Base-by-base conservation (phyloP, 1,140 invertebrate species). In the Melipona quadrifasciata region DNA sequence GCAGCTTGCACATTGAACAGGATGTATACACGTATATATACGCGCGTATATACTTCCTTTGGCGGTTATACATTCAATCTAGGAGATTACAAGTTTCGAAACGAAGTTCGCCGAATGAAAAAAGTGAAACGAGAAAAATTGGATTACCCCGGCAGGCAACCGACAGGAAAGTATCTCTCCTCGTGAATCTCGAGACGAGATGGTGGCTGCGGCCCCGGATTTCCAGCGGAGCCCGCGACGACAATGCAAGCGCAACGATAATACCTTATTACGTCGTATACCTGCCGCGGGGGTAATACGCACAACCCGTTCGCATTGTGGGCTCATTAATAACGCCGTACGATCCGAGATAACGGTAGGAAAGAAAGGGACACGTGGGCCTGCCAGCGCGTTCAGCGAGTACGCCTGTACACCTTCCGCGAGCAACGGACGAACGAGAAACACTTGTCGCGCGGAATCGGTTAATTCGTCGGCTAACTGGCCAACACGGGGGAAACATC, bases 1-100 rank as follows among this genome's bases (percentile, higher is more conserved):
- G 68, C 79, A 82, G 83, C 55, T 88, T 86, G 83, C 84, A 86
- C 75, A 71, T 89, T 70, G 80, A 88, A 82, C 57, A 73, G 17
- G 47, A 68, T 65, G 76, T 82, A 65, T 27, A 73, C 51, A 16
- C 31, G 21, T 53, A 31, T 47, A 65, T 16, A 16, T 65, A 10
- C 6, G 39, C 16, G 16, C 16, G 10, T 67, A 67, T 39, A 68
- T 68, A 85, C 39, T 55, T 31, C 68, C 57, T 73, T 61, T 31
- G 39, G 14, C 39, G 53, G n/a, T 73, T 73, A 51, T 51, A 53
- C 27, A 73, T 57, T 82, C 70, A 64, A 58, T 65, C 71, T 31
- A 65, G 39, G 55, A 74, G 80, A 82, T 82, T 82, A 72, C 80
- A 64, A 74, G 71, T 65, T 65, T 74, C 71, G 71, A 53, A 64